Base-by-base conservation (phyloP, 2,888 invertebrate species). In the Emmelina monodactyla region DNA sequence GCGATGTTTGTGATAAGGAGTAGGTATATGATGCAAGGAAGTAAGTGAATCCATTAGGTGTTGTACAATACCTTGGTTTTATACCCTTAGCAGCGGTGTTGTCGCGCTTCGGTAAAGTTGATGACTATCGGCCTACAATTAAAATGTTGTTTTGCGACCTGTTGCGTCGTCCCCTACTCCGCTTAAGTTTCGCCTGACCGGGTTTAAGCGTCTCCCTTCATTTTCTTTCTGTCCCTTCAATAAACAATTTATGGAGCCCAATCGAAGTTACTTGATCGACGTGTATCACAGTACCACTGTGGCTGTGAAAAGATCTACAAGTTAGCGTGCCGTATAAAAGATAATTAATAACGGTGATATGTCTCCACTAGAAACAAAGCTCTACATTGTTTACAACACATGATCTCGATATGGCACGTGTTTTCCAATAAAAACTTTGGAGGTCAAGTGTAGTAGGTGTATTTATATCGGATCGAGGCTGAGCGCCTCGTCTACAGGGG, bases 361-460 rank as follows among this genome's bases (percentile, higher is more conserved):
- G 31, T 38, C 25, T 25, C 11, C 4, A 11, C n/a, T 11, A 7
- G 25, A n/a, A n/a, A 4, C 25, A 25, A 11, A 25, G 11, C 11
- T 25, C 25, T 9, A 6, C 56, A 64, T 62, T 67, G 64, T 71
- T 72, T 68, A 66, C 66, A 63, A 63, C 55, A 60, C 51, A 59
- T 62, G 60, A 58, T 69, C 64, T 68, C 60, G 59, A 59, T 62
- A 58, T 56, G 56, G 68, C 73, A 72, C 75, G 72, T 76, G 76
- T 60, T 72, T 72, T 73, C 66, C 71, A 75, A 78, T 76, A 78
- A 78, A 78, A 79, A 76, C 70, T 76, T 78, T 78, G 65, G 76
- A 78, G 78, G 78, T 79, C 78, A 79, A 79, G 78, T 78, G 78
- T 78, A 78, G 76, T 75, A 72, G 75, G 76, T 71, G 75, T 75